phyloP scores from a whole-genome alignment of 2,113 vertebrate species.

The Riparia riparia region DNA sequence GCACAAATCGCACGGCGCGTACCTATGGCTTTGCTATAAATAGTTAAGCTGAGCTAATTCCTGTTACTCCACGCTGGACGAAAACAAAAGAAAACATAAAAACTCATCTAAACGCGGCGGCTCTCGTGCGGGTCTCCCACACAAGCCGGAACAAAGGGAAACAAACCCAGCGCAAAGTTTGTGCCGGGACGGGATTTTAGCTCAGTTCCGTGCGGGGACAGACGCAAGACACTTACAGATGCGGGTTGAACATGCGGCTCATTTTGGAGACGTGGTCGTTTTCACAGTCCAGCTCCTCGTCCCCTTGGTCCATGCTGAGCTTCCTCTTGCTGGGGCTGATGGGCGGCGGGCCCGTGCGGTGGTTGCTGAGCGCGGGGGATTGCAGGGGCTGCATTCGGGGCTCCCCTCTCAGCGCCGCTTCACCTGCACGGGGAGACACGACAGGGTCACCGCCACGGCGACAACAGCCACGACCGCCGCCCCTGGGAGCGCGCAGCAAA shows the following conservation, averaged over 20 bases:
- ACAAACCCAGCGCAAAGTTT: background rate
- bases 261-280: conserved; percentile 93
- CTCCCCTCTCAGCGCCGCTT: conserved; percentile 93
- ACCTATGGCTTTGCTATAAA: background rate
- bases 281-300: conserved; percentile 90
- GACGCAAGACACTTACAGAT: conserved; percentile 84
- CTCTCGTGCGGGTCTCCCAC: background rate
- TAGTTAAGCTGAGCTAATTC: conserved; percentile 19
- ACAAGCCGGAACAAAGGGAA: background rate
- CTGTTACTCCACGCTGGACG: background rate
- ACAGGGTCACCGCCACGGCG: background rate
- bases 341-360: conserved; percentile 94
- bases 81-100: conserved; percentile 15
- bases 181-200: background rate
- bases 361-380: conserved; percentile 85
- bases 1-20: background rate
- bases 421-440: conserved; percentile 76
- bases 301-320: conserved; percentile 88
- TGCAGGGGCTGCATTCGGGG: conserved; percentile 92
- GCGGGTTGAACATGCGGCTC: conserved; percentile 90
- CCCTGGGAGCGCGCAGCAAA: background rate
- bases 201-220: fast-evolving
- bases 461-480: background rate
- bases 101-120: background rate
- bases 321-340: conserved; percentile 98